Conservation (phyloP, 2,797 vertebrate genomes). For the Huso huso region DNA sequence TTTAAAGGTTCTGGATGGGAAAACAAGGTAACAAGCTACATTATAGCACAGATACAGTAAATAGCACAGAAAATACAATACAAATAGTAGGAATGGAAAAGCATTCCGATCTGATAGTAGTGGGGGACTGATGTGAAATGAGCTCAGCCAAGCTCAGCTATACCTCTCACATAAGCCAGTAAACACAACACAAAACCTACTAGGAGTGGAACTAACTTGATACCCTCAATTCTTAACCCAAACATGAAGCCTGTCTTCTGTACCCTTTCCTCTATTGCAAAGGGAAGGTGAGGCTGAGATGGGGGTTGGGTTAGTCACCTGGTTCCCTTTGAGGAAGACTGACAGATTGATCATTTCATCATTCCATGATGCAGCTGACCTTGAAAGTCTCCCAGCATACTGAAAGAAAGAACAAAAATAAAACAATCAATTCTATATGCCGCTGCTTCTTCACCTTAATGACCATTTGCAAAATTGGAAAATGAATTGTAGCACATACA, state of each 20-base stretch:
- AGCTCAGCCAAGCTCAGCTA: constrained; percentile 34
- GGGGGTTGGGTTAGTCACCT: constrained; percentile 40
- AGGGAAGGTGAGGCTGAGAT: constrained; percentile 31
- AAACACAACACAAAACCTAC: constrained; percentile 29
- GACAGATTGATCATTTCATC: constrained; percentile 68
- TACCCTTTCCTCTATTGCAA: constrained; percentile 14
- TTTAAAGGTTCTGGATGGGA: not conserved
- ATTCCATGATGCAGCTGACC: constrained; percentile 48
- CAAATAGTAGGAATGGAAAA: constrained; percentile 22
- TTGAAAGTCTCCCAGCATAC: constrained; percentile 50
- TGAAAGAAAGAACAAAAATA: constrained; percentile 17
- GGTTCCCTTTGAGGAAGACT: constrained; percentile 59
- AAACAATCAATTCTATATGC: not conserved
- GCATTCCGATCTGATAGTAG: constrained; percentile 17
- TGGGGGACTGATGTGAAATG: constrained; percentile 36
- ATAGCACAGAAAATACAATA: too few species aligned
- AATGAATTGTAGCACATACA: constrained; percentile 4
- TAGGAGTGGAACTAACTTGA: constrained; percentile 43
- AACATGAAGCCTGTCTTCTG: constrained; percentile 42
- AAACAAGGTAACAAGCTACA: constrained; percentile 6
- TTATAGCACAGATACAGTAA: constrained; percentile 17
- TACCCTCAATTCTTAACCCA: too few species aligned
- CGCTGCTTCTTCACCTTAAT: constrained; percentile 4
- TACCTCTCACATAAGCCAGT: constrained; percentile 43
- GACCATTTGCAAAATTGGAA: constrained; percentile 9